Conservation (phyloP, 2,797 vertebrate species). For the Remorina albescens region DNA sequence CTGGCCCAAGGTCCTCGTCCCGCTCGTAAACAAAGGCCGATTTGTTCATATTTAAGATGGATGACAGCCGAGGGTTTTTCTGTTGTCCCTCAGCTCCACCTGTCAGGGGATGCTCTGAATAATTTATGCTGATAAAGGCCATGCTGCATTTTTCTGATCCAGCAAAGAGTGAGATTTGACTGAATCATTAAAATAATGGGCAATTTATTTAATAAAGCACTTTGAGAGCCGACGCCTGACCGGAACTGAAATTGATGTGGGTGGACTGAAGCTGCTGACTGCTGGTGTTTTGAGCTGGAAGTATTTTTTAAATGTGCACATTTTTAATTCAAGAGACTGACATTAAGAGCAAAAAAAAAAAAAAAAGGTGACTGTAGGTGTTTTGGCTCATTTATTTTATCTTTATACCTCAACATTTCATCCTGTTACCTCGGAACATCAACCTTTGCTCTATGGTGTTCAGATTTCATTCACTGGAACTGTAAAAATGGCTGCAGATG, state of each 20-base stretch:
- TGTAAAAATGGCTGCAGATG: no score
- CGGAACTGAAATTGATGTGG: conserved; percentile 18
- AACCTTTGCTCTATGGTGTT: neutral
- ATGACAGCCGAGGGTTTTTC: conserved; percentile 57
- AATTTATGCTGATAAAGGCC: conserved; percentile 51
- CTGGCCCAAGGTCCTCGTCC: conserved; percentile 64
- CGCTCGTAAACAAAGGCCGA: conserved; percentile 48
- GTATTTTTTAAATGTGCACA: conserved; percentile 8
- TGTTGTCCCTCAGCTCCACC: conserved; percentile 47
- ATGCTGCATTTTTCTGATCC: conserved; percentile 23
- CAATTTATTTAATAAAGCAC: conserved; percentile 44
- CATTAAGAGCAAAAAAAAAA: neutral
- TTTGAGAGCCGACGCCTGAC: neutral
- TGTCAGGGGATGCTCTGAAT: conserved; percentile 46
- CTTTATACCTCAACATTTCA: neutral
- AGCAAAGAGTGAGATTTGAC: conserved; percentile 24
- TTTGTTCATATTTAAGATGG: conserved; percentile 68
- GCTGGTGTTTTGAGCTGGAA: neutral
- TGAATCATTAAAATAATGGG: conserved; percentile 19
- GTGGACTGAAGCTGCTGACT: conserved; percentile 21
- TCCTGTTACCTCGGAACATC: neutral
- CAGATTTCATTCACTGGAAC: no score
- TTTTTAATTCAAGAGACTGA: conserved; percentile 4
- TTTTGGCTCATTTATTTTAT: neutral
- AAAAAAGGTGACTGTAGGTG: neutral